phyloP scores from a whole-genome alignment of 2,113 vertebrate genomes.

The Agapornis roseicollis region DNA sequence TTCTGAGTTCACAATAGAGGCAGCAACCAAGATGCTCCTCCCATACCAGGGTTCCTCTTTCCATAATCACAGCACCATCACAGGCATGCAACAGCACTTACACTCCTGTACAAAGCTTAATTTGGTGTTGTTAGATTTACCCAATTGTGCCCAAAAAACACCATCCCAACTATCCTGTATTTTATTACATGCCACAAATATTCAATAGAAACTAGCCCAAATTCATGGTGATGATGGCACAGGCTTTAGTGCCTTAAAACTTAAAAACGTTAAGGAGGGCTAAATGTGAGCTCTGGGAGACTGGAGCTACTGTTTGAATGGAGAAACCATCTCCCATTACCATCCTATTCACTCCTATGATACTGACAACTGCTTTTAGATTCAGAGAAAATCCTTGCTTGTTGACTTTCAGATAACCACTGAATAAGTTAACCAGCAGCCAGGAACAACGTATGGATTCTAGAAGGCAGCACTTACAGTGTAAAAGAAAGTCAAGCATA shows the following conservation, averaged over 20 bases:
- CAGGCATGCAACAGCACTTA: neutral
- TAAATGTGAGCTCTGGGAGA: neutral
- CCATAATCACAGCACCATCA: neutral
- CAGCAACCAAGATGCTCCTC: neutral
- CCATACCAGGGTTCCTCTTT: neutral
- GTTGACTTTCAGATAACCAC: neutral
- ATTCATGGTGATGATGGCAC: neutral
- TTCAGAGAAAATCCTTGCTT: neutral
- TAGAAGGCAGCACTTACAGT: neutral
- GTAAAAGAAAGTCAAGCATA: neutral
- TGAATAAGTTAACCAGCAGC: neutral
- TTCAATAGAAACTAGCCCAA: neutral
- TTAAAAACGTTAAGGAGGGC: neutral
- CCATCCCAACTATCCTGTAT: neutral
- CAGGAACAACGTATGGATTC: neutral
- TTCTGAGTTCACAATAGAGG: neutral
- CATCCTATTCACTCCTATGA: neutral
- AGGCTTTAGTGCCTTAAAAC: neutral
- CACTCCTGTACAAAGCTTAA: neutral
- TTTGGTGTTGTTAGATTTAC: neutral
- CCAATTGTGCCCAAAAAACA: neutral
- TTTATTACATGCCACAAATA: neutral
- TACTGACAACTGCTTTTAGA: neutral
- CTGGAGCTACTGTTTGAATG: neutral
- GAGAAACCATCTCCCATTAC: neutral